Evolutionary conservation across 1,140 invertebrate species (phyloP).

Genomic region (Dendroctonus valens): DNA sequence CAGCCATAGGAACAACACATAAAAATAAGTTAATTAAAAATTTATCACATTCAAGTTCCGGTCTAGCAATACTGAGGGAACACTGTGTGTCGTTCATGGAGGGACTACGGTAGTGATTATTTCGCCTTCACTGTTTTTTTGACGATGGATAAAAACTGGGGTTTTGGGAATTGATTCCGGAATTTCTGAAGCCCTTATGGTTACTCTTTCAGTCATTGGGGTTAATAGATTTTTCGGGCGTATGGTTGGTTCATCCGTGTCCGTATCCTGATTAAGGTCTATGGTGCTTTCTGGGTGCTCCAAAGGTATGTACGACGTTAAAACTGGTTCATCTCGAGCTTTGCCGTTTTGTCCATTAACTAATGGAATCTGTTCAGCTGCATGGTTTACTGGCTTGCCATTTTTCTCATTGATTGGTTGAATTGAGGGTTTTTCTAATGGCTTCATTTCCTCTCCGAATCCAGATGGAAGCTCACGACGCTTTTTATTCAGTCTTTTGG

Average conservation of each 20-base stretch:
- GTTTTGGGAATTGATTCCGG: slow-evolving; percentile 61
- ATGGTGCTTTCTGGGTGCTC: slow-evolving; percentile 29
- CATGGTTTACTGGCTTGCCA: slow-evolving; percentile 31
- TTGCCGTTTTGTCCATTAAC: slow-evolving; percentile 46
- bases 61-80: slow-evolving; percentile 42
- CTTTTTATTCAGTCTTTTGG: slow-evolving; percentile 35
- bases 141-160: slow-evolving; percentile 57
- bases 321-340: slow-evolving; percentile 39
- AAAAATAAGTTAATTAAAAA: slow-evolving; percentile 38
- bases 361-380: slow-evolving; percentile 40
- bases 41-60: slow-evolving; percentile 41
- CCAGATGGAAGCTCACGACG: slow-evolving; percentile 20
- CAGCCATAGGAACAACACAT: neutral
- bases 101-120: slow-evolving; percentile 39
- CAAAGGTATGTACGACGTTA: slow-evolving; percentile 30
- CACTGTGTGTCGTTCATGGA: slow-evolving; percentile 22
- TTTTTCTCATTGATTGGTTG: slow-evolving; percentile 41
- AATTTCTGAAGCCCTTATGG: slow-evolving; percentile 63
- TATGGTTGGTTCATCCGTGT: slow-evolving; percentile 47
- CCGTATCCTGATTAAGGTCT: slow-evolving; percentile 36
- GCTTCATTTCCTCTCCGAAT: slow-evolving; percentile 46
- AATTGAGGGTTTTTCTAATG: slow-evolving; percentile 48
- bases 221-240: slow-evolving; percentile 42
- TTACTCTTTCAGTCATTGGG: slow-evolving; percentile 60
- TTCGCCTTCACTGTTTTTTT: slow-evolving; percentile 44